These are phyloP conservation scores for Actinemys pallida DNA, from an alignment of 2,113 vertebrate genomes.

Conservation along the genomic window DNA sequence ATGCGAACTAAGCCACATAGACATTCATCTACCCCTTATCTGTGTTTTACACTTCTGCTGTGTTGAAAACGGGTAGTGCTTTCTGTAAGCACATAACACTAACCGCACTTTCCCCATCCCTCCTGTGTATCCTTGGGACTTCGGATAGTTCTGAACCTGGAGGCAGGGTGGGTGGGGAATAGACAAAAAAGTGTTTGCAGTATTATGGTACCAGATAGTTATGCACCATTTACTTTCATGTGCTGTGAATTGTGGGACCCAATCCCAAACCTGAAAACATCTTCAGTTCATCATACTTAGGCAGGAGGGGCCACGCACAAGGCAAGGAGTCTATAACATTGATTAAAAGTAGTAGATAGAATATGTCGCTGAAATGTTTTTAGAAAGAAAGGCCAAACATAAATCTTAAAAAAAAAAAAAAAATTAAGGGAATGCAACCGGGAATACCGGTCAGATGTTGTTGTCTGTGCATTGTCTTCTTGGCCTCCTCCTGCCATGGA, in stretches of 20 bases:
- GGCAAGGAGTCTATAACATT: background rate
- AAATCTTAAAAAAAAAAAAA: no score
- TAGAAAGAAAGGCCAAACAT: no score
- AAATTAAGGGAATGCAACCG: no score
- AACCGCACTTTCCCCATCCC: background rate
- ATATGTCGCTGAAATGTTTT: no score
- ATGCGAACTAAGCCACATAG: background rate
- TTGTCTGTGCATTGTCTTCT: no score
- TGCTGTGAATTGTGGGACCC: no score
- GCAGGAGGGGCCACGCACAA: background rate
- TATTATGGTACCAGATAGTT: background rate
- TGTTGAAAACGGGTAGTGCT: background rate
- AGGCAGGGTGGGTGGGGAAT: background rate
- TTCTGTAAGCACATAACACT: background rate
- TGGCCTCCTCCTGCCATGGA: no score
- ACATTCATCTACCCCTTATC: background rate
- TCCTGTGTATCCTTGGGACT: background rate
- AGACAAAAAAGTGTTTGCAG: background rate
- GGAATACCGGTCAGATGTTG: no score
- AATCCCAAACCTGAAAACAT: background rate
- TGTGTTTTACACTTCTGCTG: background rate
- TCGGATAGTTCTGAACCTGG: background rate
- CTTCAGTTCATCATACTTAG: background rate
- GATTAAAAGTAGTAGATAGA: no score
- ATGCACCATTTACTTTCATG: background rate